Evolutionary conservation across 2,113 vertebrate species (phyloP), one percentile per base, ranked within the genome.

Genomic region (Camelus dromedarius): DNA sequence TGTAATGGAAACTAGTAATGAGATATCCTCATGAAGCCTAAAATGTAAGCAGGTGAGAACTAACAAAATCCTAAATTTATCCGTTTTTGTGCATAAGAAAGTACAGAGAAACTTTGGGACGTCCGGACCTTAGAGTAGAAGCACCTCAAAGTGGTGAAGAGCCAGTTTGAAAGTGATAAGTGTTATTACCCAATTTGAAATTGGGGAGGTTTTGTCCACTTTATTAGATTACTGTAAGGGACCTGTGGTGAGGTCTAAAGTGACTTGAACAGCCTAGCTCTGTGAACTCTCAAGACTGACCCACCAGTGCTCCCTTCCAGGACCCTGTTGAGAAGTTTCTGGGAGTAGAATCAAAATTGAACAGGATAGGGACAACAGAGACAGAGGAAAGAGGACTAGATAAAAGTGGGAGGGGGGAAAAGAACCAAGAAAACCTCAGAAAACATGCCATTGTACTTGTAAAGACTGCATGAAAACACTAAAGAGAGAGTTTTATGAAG

Each of bases 401-500:
- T 58, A 28, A 56, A 80, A 84, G 32, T 38, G 30, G 8, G 28
- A 84, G 32, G 67, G 42, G 42, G 12, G 14, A 89, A 50, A 16
- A 91, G 35, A 90, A 6, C 15, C 22, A 86, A 86, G 38, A 52
- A 48, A 24, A 35, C 30, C 28, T 80, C 35, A 79, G 60, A 72
- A 92, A 86, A 56, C 42, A 75, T 60, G 35, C 32, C 28, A 42
- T 60, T 42, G 22, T 77, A 38, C 58, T 86, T 96, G 82, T 42
- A 95, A 42, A 54, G 28, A 82, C n/a, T 77, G 26, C 5, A 48
- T 82, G 79, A 86, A 93, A 76, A 83, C 16, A 95, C 30, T 11
- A 42, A 93, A 85, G 32, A 95, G 42, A 11, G 54, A 79, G 20
- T 35, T 96, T 89, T 32, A 82, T 83, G 69, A 96, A 88, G 10